Conservation (phyloP, 2,113 vertebrate genomes). For the Zosterops borbonicus region DNA sequence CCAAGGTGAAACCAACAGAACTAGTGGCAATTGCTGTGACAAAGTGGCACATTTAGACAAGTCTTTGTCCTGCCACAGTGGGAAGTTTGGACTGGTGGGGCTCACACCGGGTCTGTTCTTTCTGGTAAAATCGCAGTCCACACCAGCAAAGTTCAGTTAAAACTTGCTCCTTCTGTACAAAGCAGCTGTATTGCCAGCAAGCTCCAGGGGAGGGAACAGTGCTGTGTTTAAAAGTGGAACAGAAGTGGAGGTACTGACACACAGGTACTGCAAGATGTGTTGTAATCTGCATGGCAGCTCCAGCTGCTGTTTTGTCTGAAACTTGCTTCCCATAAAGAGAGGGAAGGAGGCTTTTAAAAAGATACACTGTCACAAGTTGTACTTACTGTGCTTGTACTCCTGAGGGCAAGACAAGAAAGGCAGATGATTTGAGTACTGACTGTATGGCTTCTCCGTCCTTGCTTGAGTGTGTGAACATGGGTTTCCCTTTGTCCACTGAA, state of each 20-base stretch:
- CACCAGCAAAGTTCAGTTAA: background rate
- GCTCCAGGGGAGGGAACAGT: background rate
- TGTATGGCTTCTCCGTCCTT: background rate
- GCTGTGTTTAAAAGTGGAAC: background rate
- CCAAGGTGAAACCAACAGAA: background rate
- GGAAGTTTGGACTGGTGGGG: background rate
- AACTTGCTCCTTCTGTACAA: background rate
- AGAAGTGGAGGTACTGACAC: background rate
- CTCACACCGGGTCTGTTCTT: background rate
- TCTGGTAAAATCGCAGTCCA: fast-evolving
- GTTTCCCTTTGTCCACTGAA: background rate
- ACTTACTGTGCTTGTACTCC: background rate
- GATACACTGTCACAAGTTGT: background rate
- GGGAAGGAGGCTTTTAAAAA: background rate
- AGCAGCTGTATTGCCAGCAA: background rate
- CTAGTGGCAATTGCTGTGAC: background rate
- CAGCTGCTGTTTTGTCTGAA: background rate
- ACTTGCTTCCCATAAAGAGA: background rate
- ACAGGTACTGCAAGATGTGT: background rate
- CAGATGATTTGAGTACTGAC: background rate
- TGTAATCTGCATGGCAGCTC: background rate
- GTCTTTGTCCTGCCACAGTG: background rate
- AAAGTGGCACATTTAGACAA: background rate
- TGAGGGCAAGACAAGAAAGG: background rate
- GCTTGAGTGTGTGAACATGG: background rate